These are phyloP conservation scores for Drosophila ezoana DNA, from an alignment of 2,888 invertebrate genomes.

Conservation along the genomic window DNA sequence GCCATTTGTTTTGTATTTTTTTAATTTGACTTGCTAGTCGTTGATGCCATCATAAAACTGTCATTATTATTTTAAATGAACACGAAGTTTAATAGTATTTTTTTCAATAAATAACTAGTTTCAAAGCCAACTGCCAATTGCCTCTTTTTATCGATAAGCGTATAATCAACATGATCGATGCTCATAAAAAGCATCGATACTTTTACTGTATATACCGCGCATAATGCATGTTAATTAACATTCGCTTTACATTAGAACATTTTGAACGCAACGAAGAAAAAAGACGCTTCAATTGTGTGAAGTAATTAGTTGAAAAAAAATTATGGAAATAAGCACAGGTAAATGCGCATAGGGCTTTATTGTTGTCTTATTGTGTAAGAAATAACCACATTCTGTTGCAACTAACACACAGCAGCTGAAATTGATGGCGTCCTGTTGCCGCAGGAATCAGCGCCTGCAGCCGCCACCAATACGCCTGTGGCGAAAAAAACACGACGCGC, in stretches of 20 bases:
- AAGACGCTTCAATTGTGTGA: not conserved
- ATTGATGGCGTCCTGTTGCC: constrained; percentile 1
- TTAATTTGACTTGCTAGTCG: constrained; percentile 68
- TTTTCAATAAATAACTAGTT: constrained; percentile 49
- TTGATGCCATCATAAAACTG: constrained; percentile 69
- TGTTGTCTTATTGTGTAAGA: not conserved
- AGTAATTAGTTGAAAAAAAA: not conserved
- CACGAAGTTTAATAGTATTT: constrained; percentile 55
- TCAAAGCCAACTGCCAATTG: constrained; percentile 5
- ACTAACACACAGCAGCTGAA: constrained; percentile 6
- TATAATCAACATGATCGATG: constrained; percentile 1
- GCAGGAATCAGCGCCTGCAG: not conserved
- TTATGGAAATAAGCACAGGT: constrained; percentile 28
- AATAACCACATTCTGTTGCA: not conserved
- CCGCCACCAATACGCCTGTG: constrained; percentile 35
- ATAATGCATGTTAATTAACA: constrained; percentile 42
- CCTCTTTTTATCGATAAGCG: constrained; percentile 4
- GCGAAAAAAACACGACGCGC: constrained; percentile 37
- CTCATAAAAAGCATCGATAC: constrained; percentile 23
- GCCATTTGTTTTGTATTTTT: constrained; percentile 54
- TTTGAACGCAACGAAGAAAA: constrained; percentile 45
- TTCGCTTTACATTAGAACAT: constrained; percentile 15
- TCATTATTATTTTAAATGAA: constrained; percentile 38
- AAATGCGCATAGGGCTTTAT: constrained; percentile 1
- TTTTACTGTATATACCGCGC: not conserved